Base-by-base conservation (phyloP, 2,797 vertebrate species). In the Pterois miles region DNA sequence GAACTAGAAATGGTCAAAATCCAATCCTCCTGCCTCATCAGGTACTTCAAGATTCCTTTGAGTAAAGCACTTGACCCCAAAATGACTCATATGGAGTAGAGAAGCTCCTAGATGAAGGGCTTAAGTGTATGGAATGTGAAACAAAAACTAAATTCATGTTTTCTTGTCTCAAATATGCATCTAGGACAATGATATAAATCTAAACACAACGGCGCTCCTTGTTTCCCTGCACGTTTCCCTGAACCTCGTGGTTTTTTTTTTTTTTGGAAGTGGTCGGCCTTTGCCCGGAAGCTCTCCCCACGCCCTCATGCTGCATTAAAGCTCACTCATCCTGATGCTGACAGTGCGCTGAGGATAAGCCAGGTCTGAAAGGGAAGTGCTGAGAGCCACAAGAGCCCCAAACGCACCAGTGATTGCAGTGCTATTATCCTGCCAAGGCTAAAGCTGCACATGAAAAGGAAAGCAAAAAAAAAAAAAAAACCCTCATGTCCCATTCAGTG, bases 321-420 rank as follows among this genome's bases (percentile, higher is more conserved):
- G 80, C 82, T 85, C 88, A 76, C 86, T 91, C 81, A 92, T 79
- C 86, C 89, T 83, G 84, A 72, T 92, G 95, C 94, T 95, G 94
- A 95, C 92, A 62, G 72, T 67, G 93, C 91, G 63, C 65, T 10
- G 88, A 83, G 72, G 68, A 76, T 95, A 95, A 95, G 93, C 93
- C 89, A 29, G 88, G 71, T 63, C 89, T 95, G 92, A 95, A 95
- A 94, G 92, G 88, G 92, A 95, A 94, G 86, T 95, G 95, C 94
- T 95, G 94, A 95, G 88, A 85, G 84, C 81, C 89, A 93, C 91
- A 88, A 81, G 84, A 87, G 84, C 81, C 84, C 74, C 71, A 58
- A 58, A 31, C 46, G 16, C 76, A 73, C 75, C 74, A 66, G 78
- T 74, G 82, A 84, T 74, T 84, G 80, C 86, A 71, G 71, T 22